phyloP scores from a whole-genome alignment of 2,113 vertebrate genomes.

The Cavia porcellus region DNA sequence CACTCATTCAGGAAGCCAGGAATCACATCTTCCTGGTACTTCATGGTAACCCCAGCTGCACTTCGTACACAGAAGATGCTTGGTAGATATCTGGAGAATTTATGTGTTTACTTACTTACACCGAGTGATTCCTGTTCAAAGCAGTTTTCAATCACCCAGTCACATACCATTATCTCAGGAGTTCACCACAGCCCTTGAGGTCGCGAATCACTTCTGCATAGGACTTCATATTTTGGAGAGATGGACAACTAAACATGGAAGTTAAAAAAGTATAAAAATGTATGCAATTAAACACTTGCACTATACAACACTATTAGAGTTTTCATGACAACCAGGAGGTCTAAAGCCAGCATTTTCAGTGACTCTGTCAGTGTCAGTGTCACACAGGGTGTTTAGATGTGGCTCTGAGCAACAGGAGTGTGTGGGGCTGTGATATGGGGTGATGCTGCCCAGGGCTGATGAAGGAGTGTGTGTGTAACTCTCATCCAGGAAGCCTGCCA shows the following conservation, averaged over 20 bases:
- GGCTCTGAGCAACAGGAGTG: not conserved
- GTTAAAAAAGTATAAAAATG: conserved; percentile 22
- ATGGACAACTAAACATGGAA: conserved; percentile 64
- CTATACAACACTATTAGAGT: not conserved
- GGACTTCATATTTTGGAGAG: conserved; percentile 68
- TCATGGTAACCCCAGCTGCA: not conserved
- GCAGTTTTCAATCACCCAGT: not conserved
- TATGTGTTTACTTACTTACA: not conserved
- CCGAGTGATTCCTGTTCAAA: not conserved
- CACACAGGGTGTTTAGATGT: not conserved
- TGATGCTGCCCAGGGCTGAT: not conserved
- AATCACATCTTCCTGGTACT: not conserved
- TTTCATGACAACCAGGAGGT: not conserved
- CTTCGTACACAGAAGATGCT: not conserved
- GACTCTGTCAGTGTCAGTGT: not conserved
- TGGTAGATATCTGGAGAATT: not conserved
- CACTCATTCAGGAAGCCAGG: not conserved
- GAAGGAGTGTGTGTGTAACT: not conserved
- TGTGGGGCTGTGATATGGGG: not conserved
- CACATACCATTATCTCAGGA: not conserved
- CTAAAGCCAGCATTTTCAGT: conserved; percentile 21
- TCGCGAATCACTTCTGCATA: conserved; percentile 31
- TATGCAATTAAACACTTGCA: not conserved
- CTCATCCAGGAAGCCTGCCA: not conserved
- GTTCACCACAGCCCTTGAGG: not conserved